Percentiles rank a stretch among this genome's conserved stretches.
Evolutionary conservation across 1,140 invertebrate genomes (phyloP).

Genomic region (Ceratina calcarata): DNA sequence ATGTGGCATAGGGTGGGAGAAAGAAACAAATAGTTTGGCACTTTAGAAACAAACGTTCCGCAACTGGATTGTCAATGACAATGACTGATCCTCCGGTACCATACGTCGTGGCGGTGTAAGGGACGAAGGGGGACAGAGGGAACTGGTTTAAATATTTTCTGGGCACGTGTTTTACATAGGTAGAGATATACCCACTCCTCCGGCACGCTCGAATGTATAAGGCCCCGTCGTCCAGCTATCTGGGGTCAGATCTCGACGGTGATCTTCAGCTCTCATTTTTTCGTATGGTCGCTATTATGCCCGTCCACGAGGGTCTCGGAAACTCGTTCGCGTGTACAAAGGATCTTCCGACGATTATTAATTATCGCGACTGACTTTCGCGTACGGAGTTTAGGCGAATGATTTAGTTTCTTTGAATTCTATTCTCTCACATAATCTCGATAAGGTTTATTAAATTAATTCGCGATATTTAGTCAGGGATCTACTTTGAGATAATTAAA

Average conservation of each 20-base stretch:
- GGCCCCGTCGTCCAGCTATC: constrained; percentile 61
- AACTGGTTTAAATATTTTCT: constrained; percentile 74
- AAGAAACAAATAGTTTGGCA: not conserved
- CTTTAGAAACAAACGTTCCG: constrained; percentile 39
- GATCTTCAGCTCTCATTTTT: constrained; percentile 73
- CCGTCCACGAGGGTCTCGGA: constrained; percentile 62
- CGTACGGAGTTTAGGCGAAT: not conserved
- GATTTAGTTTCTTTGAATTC: not conserved
- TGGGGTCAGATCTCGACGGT: constrained; percentile 70
- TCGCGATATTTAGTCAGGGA: not conserved
- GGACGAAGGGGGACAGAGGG: constrained; percentile 26
- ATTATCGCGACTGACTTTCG: constrained; percentile 51
- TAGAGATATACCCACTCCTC: constrained; percentile 65
- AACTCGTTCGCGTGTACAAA: constrained; percentile 63
- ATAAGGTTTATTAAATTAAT: not conserved
- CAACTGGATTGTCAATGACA: constrained; percentile 61
- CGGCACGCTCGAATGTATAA: constrained; percentile 69
- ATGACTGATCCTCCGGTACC: constrained; percentile 47
- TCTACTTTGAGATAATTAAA: too few relatives aligned
- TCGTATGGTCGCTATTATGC: constrained; percentile 67
- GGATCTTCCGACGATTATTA: constrained; percentile 60
- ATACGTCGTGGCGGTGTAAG: constrained; percentile 8
- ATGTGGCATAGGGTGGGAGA: not conserved
- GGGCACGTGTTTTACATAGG: constrained; percentile 72
- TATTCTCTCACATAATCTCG: not conserved